Evolutionary conservation across 2,113 vertebrate species (phyloP).

Genomic region (Notarius quadriscutis): DNA sequence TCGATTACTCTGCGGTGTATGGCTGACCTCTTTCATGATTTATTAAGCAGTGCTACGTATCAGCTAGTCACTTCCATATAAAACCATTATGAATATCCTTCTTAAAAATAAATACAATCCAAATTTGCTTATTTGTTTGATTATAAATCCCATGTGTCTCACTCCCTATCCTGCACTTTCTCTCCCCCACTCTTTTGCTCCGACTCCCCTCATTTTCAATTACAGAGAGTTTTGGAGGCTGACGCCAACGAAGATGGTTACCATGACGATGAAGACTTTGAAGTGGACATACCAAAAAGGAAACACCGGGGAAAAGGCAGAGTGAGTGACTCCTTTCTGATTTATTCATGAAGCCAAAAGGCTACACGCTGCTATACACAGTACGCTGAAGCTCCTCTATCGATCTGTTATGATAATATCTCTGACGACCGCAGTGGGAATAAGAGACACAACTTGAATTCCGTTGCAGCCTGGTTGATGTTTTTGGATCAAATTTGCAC

Average conservation of each 20-base stretch:
- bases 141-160: not conserved
- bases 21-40: not conserved
- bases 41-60: not conserved
- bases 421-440: not conserved
- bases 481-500: not conserved
- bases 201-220: constrained; percentile 8
- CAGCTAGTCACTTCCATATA: not conserved
- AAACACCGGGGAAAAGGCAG: constrained; percentile 94
- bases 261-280: constrained; percentile 93
- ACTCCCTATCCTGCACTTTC: not conserved
- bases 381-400: not conserved
- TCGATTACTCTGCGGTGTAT: not conserved
- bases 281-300: constrained; percentile 93
- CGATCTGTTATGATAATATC: not conserved
- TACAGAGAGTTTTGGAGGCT: constrained; percentile 91
- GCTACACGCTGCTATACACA: not conserved
- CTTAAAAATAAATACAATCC: not conserved
- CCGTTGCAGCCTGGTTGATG: not conserved
- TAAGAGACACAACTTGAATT: not conserved
- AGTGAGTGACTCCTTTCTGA: constrained; percentile 72
- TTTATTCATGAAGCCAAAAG: not conserved
- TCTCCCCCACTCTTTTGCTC: not conserved
- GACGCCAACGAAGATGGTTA: constrained; percentile 94
- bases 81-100: not conserved
- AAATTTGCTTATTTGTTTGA: not conserved